Conservation (phyloP, 2,888 invertebrate genomes). For the Auanema sp. region DNA sequence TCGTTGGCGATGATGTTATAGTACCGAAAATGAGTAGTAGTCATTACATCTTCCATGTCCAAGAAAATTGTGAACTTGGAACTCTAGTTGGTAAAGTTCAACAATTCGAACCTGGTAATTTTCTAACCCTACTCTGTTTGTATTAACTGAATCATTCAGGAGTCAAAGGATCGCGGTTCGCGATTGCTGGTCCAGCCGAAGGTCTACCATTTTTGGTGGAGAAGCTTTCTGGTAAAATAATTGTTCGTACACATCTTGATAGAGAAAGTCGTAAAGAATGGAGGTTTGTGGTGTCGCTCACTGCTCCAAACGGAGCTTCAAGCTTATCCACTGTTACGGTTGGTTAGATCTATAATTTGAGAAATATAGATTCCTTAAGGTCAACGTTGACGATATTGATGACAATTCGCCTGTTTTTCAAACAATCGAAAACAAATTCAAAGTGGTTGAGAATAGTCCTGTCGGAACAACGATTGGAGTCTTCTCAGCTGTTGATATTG, state of each 20-base stretch:
- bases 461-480: slow-evolving; percentile 58
- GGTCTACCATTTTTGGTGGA: slow-evolving; percentile 76
- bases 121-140: background rate
- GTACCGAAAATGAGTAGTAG: slow-evolving; percentile 78
- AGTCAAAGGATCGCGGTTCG: slow-evolving; percentile 41
- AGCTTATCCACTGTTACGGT: slow-evolving; percentile 45
- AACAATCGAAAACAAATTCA: slow-evolving; percentile 21
- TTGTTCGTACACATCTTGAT: slow-evolving; percentile 84
- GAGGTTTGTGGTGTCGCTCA: slow-evolving; percentile 38
- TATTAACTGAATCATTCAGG: slow-evolving; percentile 12
- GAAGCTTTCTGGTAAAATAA: slow-evolving; percentile 81
- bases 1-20: slow-evolving; percentile 67
- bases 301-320: slow-evolving; percentile 41
- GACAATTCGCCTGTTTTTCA: slow-evolving; percentile 64
- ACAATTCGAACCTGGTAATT: slow-evolving; percentile 31
- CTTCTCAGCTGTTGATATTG: slow-evolving; percentile 55
- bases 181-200: slow-evolving; percentile 27
- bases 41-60: slow-evolving; percentile 78
- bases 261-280: slow-evolving; percentile 73
- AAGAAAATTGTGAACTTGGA: slow-evolving; percentile 77
- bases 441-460: slow-evolving; percentile 47
- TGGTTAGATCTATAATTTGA: background rate
- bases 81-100: slow-evolving; percentile 51
- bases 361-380: background rate
- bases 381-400: slow-evolving; percentile 64